Evolutionary conservation across 53 echinoderm and acorn worm genomes (phyloP), one percentile per base, ranked within the genome.

Genomic region (Apostichopus leukothele): DNA sequence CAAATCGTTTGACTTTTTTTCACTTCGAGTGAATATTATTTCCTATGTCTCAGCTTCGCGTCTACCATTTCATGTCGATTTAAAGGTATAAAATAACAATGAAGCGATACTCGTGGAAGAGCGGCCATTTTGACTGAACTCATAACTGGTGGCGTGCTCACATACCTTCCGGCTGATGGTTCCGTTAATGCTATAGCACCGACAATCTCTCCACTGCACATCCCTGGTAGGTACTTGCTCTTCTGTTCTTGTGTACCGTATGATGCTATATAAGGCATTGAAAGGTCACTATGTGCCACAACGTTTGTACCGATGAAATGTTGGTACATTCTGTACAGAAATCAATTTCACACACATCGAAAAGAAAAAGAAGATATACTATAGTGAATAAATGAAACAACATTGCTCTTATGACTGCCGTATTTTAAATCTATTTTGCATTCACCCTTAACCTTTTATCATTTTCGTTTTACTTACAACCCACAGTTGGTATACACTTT

Each of bases 171-270:
- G 68, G 91, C 91, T 20, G 50, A 25, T 51, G 91, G 91, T 78
- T 91, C 91, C 18, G 91, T 91, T 87, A 91, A 75, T 12, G 79
- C 87, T 63, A 91, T 76, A 5, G 87, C 16, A n/a, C 91, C 91
- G 52, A 91, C 60, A 78, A 54, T 63, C 26, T 78, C 67, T 59
- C 91, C 91, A 50, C 86, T 63, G 63, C 16, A 54, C 91, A 91
- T 91, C 12, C 76, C 67, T 78, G 91, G 91, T 66, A 91, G 6
- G 50, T 75, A 51, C 75, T 53, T 77, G 10, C 87, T 51, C 22
- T 75, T 77, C 59, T 87, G 87, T 87, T 91, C 91, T 87, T 25
- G 76, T 14, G 87, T 91, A 54, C 91, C 91, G 59, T 87, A 77
- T 4, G 63, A 7, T 55, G 52, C 18, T 16, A 91, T 91, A 22